phyloP scores from a whole-genome alignment of 92 coral and sea anemone genomes.

The Umimayanthus kanabou region DNA sequence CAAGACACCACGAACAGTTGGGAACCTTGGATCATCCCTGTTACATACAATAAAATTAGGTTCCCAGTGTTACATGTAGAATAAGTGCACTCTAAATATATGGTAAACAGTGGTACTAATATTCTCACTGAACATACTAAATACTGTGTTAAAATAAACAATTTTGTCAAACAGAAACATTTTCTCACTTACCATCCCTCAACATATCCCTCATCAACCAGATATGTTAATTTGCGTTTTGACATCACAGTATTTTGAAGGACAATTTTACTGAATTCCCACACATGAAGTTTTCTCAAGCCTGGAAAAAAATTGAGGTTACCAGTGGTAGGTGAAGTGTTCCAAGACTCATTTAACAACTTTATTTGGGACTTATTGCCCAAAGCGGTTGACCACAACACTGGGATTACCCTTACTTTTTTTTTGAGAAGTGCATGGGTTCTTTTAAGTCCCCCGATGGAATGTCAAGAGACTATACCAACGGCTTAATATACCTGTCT shows the following conservation, averaged over 20 bases:
- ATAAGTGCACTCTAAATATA: no score
- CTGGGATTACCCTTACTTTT: no score
- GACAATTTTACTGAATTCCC: constrained; percentile 89
- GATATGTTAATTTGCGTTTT: constrained; percentile 87
- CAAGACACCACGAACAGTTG: constrained; percentile 96
- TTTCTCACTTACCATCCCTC: constrained; percentile 84
- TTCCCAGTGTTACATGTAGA: no score
- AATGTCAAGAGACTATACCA: no score
- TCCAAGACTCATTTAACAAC: not conserved
- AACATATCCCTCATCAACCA: constrained; percentile 91
- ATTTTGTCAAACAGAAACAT: not conserved
- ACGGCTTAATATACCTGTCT: no score
- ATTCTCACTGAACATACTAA: not conserved
- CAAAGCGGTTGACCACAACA: no score
- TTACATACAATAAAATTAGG: no score
- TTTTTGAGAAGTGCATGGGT: no score
- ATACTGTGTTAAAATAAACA: no score
- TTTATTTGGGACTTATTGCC: no score
- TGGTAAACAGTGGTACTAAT: not conserved
- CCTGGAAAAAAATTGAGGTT: constrained; percentile 54
- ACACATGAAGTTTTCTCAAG: constrained; percentile 78
- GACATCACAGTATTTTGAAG: constrained; percentile 96
- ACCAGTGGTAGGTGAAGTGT: not conserved
- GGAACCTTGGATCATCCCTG: constrained; percentile 98
- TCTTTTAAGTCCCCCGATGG: no score